Evolutionary conservation across 2,113 vertebrate genomes (phyloP), one percentile per base, ranked within the genome.

Genomic region (Pholis gunnellus): DNA sequence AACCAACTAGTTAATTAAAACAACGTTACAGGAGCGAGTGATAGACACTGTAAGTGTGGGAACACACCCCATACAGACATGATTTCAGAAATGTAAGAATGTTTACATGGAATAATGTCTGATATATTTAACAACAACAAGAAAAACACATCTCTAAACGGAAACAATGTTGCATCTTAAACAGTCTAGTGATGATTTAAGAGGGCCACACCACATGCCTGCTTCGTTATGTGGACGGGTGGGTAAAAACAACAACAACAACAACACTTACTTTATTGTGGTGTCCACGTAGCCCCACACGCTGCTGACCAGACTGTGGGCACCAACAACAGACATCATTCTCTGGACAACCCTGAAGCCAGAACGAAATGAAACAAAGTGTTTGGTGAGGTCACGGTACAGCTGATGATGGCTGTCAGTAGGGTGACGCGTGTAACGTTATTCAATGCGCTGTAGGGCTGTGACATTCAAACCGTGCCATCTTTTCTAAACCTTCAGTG

Each of bases 201-300:
- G 29, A 17, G 66, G 27, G 13, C 8, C 9, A 20, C 42, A 48
- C 18, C 27, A 20, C 4, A 6, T 9, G 44, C 5, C 46, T 52
- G 13, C 13, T 9, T 56, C 48, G 13, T 65, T 27, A 15, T 60
- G 13, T n/a, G 36, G 9, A 50, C 17, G 50, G 2, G 50, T 52
- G 9, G 9, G 20, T 20, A 7, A 52, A 8, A 22, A 44, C 10
- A 44, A 46, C 3, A 18, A 48, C 15, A 18, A 48, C 17, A 48
- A 18, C 3, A n/a, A 9, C 6, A 1, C 74, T 90, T 91, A 95
- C 94, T 92, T 94, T 13, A 94, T 10, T 3, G 91, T 88, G 27
- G 72, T 77, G 67, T 93, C 92, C 89, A 95, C 75, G 40, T 90
- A 94, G 81, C 72, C 76, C 92, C 93, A 86, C 82, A 83, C 22